Evolutionary conservation across 2,888 invertebrate species (phyloP), one percentile per base, ranked within the genome.

Genomic region (Hymenopus coronatus): DNA sequence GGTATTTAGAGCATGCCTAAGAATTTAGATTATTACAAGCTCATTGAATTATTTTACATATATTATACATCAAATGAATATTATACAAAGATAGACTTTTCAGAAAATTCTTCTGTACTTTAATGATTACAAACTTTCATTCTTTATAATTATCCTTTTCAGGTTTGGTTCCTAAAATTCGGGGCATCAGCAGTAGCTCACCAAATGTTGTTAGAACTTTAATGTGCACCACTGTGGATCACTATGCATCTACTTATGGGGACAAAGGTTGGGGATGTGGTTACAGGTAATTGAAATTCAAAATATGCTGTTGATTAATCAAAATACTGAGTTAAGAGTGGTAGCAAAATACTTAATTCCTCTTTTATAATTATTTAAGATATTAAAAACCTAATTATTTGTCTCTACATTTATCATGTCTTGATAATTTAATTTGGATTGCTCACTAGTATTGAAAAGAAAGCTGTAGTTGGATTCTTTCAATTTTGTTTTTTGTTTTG

Each of bases 201-300:
- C 93, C 95, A 83, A 96, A 96, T 91, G 96, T 97, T 89, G 94
- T 95, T 88, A 95, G 95, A 92, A 96, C 96, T 0, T 95, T 96
- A 92, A 94, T 97, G 90, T 97, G 97, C 93, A 96, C 96, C 33
- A 96, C 96, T 0, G 96, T 97, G 83, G 97, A 98, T 93, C 98
- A 98, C 93, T 98, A 97, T 93, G 97, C 97, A 1, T 97, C 97
- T 83, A 97, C 97, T 0, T 97, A 97, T 92, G 98, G 97, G 0
- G 98, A 98, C 93, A 95, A 96, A 91, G 98, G 98, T 14, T 98
- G 98, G 98, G 98, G 98, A 3, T 98, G 98, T 92, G 98, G 98
- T 0, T 98, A 98, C 92, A 94, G 93, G 93, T 93, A 88, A 90
- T 90, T 83, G 7, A 4, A 70, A 1, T 20, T 70, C 54, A 70